Evolutionary conservation across 2,888 invertebrate genomes (phyloP).

Genomic region (Eupithecia insigniata): DNA sequence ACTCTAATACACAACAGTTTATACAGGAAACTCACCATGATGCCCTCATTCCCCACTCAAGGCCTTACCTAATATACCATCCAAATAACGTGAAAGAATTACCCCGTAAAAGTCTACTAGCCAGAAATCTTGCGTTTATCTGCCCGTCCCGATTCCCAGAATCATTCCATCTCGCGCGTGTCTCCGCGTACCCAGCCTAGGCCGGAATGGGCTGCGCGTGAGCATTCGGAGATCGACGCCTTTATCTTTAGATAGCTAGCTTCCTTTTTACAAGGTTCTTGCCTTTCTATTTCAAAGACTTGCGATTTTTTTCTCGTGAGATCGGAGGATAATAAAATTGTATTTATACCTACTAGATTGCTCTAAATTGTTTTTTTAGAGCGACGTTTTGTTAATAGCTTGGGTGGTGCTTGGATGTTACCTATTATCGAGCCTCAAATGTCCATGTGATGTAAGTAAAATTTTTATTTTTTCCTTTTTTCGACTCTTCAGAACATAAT

Average conservation of each 20-base stretch:
- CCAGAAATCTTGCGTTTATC: constrained; percentile 34
- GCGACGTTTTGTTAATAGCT: not conserved
- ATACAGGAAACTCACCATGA: not conserved
- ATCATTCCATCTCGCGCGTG: constrained; percentile 53
- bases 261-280: constrained; percentile 40
- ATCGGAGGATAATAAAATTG: not conserved
- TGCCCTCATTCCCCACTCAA: not conserved
- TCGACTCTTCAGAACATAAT: not conserved
- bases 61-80: not conserved
- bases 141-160: constrained; percentile 50
- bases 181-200: constrained; percentile 55
- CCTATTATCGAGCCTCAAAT: not conserved
- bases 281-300: constrained; percentile 26
- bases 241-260: constrained; percentile 54
- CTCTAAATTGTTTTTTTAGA: not conserved
- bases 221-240: constrained; percentile 54
- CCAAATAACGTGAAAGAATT: constrained; percentile 24
- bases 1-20: not conserved
- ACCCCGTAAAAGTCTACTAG: constrained; percentile 21
- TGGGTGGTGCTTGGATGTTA: not conserved
- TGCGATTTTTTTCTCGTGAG: constrained; percentile 21
- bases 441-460: not conserved
- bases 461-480: not conserved
- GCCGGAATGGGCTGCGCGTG: constrained; percentile 60
- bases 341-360: constrained; percentile 5